Evolutionary conservation across 2,113 vertebrate species (phyloP), one percentile per base, ranked within the genome.

Genomic region (Xiphorhynchus elegans): DNA sequence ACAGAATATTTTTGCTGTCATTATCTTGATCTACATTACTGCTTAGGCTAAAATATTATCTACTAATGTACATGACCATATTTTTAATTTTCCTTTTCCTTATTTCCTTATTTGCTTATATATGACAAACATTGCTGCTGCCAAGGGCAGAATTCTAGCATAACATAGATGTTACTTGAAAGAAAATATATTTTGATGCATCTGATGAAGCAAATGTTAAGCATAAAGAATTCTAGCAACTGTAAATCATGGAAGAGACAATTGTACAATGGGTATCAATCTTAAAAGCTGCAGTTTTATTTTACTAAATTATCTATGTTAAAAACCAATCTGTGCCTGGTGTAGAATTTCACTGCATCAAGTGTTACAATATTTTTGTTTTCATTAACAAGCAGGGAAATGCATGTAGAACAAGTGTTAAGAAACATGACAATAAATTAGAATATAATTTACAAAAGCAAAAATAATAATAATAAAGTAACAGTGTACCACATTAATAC

Each of bases 401-500:
- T 98, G 98, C 98, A 99, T 97, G 98, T 98, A 98, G 97, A 97
- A 98, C 98, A 98, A 97, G 98, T 99, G 99, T 98, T 98, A 98
- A 98, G 97, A 99, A 98, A 98, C 98, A 98, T 98, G 96, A 98
- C 98, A 99, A 99, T 99, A 99, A 99, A 99, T 99, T 99, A 99
- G 98, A 98, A 99, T 99, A 99, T 99, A 99, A 99, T 99, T 99
- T 99, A 99, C 99, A 99, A 98, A 98, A 98, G 98, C 97, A 98
- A 98, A 98, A 98, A 98, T 97, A 98, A 98, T 89, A 95, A 97
- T 96, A 97, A 98, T 98, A 98, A 98, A 98, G 98, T 98, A 99
- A 99, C 99, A 99, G 99, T 99, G 99, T 99, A 99, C 98, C 98
- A 99, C 99, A 99, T 98, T 99, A 99, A 99, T 99, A 99, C 98